phyloP scores from a whole-genome alignment of 2,113 vertebrate genomes.

The Tympanuchus pallidicinctus region DNA sequence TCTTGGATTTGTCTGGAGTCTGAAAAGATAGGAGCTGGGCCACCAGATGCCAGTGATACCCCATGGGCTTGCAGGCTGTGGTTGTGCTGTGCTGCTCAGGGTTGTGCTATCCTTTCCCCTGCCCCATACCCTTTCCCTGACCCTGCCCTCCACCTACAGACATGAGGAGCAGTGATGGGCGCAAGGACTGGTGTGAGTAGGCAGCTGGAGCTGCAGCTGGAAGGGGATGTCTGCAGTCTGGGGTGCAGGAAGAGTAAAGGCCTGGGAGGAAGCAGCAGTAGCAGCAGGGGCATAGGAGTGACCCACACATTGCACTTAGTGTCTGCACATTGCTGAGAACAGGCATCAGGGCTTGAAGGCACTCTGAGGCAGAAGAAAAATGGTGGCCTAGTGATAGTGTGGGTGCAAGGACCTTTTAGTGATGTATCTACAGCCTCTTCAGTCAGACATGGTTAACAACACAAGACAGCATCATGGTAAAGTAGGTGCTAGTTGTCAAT shows the following conservation, averaged over 20 bases:
- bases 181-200: background rate
- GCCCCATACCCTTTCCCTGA: background rate
- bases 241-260: background rate
- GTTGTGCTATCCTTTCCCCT: background rate
- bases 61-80: fast-evolving
- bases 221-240: background rate
- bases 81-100: background rate
- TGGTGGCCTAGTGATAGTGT: background rate
- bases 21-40: background rate
- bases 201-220: background rate
- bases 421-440: background rate
- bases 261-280: background rate
- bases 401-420: background rate
- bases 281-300: background rate
- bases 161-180: background rate
- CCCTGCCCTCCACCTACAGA: fast-evolving
- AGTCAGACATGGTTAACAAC: background rate
- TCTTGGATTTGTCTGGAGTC: background rate
- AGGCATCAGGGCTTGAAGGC: background rate
- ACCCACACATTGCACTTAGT: fast-evolving
- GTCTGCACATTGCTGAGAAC: too few relatives aligned
- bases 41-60: fast-evolving
- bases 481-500: background rate
- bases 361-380: background rate
- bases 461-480: too few relatives aligned